phyloP scores from a whole-genome alignment of 2,888 invertebrate species.

The Heliconius ismenius region DNA sequence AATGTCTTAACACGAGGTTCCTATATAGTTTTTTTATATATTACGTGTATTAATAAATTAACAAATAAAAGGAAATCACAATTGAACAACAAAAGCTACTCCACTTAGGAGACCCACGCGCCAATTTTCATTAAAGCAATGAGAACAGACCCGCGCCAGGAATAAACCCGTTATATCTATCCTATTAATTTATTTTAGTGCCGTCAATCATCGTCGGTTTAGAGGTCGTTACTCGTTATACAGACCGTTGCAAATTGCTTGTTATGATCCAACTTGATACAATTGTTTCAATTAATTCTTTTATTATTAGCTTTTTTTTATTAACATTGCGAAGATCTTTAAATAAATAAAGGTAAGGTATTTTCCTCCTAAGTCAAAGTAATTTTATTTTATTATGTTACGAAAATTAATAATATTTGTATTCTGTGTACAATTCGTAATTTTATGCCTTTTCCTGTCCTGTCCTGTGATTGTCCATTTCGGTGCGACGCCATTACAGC shows the following conservation, averaged over 20 bases:
- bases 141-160: slow-evolving; percentile 31
- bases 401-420: too few species aligned
- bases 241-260: slow-evolving; percentile 30
- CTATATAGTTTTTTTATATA: too few species aligned
- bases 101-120: slow-evolving; percentile 45
- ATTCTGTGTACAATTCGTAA: too few species aligned
- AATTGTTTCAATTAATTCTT: slow-evolving; percentile 27
- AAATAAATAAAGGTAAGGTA: background rate
- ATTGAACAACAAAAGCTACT: slow-evolving; percentile 27
- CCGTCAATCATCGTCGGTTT: slow-evolving; percentile 28
- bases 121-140: slow-evolving; percentile 49
- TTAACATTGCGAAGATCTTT: background rate
- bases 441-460: too few species aligned
- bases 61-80: background rate
- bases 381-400: too few species aligned
- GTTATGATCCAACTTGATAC: slow-evolving; percentile 22
- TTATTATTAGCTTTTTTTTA: background rate
- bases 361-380: too few species aligned
- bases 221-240: slow-evolving; percentile 24
- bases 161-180: slow-evolving; percentile 40
- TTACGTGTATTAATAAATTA: background rate
- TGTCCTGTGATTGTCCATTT: too few species aligned
- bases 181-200: slow-evolving; percentile 35
- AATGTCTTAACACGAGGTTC: too few species aligned
- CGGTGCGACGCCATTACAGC: too few species aligned